These are phyloP conservation scores for Calameuta idolon DNA, from an alignment of 2,888 invertebrate species.

Conservation along the genomic window DNA sequence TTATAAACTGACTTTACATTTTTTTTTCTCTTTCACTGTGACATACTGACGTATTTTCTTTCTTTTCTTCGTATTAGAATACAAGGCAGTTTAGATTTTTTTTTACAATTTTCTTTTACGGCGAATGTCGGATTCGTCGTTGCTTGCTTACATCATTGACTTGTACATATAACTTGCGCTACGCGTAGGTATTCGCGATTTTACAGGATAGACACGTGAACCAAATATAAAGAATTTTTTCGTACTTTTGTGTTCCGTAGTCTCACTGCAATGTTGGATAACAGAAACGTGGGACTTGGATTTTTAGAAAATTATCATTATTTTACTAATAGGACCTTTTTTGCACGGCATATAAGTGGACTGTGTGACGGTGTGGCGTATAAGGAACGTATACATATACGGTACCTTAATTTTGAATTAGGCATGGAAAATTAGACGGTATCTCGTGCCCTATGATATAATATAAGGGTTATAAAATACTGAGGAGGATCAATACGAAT, in stretches of 20 bases:
- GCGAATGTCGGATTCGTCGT: neutral
- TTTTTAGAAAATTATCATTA: neutral
- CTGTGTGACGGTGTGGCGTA: neutral
- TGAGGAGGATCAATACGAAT: neutral
- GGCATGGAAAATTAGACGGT: neutral
- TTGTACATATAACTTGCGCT: neutral
- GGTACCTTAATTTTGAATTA: neutral
- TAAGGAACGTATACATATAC: neutral
- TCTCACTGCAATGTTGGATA: neutral
- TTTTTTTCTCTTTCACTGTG: neutral
- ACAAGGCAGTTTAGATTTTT: neutral
- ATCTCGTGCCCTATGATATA: neutral
- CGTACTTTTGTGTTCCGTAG: neutral
- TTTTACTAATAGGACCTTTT: neutral
- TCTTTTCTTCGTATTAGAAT: neutral
- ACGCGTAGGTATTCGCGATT: neutral
- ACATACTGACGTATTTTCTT: neutral
- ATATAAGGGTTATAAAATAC: neutral
- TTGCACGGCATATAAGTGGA: neutral
- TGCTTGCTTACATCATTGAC: neutral
- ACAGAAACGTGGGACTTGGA: neutral
- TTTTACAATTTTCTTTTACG: neutral
- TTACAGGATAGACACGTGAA: neutral
- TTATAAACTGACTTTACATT: neutral
- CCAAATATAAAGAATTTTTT: neutral